Conservation (phyloP, 2,113 vertebrate species). For the Coptodon rendalli region DNA sequence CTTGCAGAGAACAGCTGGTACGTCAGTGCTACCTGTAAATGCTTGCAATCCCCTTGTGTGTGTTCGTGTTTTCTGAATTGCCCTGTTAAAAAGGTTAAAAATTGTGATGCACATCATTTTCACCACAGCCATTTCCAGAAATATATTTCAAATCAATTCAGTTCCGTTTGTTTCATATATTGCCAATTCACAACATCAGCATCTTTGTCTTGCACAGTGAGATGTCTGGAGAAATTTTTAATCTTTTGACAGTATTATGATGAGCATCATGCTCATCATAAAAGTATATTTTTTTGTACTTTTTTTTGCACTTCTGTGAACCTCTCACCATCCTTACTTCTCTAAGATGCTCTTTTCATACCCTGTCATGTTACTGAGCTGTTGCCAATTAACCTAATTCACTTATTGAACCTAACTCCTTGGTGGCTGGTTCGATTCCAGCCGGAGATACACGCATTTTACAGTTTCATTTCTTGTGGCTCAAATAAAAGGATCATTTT, state of each 20-base stretch:
- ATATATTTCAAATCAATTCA: background rate
- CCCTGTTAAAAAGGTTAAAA: background rate
- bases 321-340: background rate
- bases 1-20: slow-evolving; percentile 10
- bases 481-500: background rate
- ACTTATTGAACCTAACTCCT: background rate
- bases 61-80: background rate
- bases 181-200: background rate
- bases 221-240: background rate
- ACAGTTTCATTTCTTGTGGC: background rate
- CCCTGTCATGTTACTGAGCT: background rate
- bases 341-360: background rate
- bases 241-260: background rate
- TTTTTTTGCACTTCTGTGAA: background rate
- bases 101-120: background rate
- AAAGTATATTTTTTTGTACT: rapidly evolving
- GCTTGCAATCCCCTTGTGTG: background rate
- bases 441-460: background rate
- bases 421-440: background rate
- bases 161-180: background rate
- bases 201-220: background rate
- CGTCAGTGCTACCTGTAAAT: background rate
- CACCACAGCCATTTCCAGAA: background rate
- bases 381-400: background rate
- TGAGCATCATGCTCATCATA: background rate